phyloP scores from a whole-genome alignment of 37 sponge, comb jelly and placozoan genomes.

The Mnemiopsis leidyi region DNA sequence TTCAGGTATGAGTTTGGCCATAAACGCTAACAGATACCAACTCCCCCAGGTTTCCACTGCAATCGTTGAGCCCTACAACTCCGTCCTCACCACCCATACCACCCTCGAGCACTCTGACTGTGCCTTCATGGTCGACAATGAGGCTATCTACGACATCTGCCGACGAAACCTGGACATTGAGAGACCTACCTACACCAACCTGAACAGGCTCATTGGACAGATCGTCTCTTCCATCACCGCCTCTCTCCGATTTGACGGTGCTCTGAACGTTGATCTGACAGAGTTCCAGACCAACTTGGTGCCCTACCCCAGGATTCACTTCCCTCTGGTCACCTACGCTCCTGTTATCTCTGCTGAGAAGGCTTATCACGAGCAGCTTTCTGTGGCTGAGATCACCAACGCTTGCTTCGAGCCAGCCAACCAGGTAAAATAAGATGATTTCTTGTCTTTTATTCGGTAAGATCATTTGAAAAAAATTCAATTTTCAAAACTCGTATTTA shows the following conservation, averaged over 20 bases:
- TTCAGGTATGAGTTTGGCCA: neutral
- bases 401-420: slow-evolving; percentile 97
- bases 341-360: slow-evolving; percentile 98
- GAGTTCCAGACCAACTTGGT: slow-evolving; percentile 99
- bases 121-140: slow-evolving; percentile 99
- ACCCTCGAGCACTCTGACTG: slow-evolving; percentile 98
- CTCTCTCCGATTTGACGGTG: slow-evolving; percentile 93
- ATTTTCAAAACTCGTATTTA: too few species aligned
- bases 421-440: slow-evolving; percentile 79
- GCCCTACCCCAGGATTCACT: slow-evolving; percentile 97
- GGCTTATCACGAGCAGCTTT: slow-evolving; percentile 93
- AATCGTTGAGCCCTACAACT: slow-evolving; percentile 98
- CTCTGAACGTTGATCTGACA: slow-evolving; percentile 95
- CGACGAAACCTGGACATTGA: slow-evolving; percentile 92
- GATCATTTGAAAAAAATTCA: too few species aligned
- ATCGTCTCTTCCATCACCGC: slow-evolving; percentile 88
- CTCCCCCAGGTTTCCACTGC: slow-evolving; percentile 78
- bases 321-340: slow-evolving; percentile 96
- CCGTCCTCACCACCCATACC: slow-evolving; percentile 95
- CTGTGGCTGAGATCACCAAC: slow-evolving; percentile 87
- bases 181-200: slow-evolving; percentile 92
- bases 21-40: neutral
- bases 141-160: slow-evolving; percentile 98
- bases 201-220: slow-evolving; percentile 92
- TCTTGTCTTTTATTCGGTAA: slow-evolving; percentile 1